Conservation (phyloP, 2,888 invertebrate genomes). For the Heliconius cydno region DNA sequence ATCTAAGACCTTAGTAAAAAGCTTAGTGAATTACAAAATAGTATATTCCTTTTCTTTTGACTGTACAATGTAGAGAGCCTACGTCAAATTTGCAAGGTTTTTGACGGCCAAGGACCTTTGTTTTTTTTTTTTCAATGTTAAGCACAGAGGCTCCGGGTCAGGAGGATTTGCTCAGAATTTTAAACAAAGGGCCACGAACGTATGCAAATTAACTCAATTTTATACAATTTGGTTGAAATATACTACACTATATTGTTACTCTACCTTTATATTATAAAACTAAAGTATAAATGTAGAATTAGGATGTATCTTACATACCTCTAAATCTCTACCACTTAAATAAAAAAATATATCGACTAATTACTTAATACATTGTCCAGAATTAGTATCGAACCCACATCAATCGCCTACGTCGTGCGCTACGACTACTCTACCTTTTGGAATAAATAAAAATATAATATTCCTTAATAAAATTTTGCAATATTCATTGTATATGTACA, state of each 20-base stretch:
- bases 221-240: conserved; percentile 7
- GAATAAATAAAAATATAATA: no score
- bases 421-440: no score
- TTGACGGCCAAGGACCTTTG: conserved; percentile 46
- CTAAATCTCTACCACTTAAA: no score
- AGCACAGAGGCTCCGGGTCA: conserved; percentile 41
- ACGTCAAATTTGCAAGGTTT: conserved; percentile 46
- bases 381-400: no score
- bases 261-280: no score
- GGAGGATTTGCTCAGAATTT: conserved; percentile 30
- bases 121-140: conserved; percentile 47
- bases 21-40: neutral
- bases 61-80: conserved; percentile 42
- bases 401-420: no score
- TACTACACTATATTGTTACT: neutral
- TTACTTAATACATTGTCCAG: no score
- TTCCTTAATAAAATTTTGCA: no score
- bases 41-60: conserved; percentile 30
- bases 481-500: no score
- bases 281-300: no score
- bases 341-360: no score
- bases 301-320: no score
- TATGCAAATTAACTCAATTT: conserved; percentile 23
- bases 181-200: conserved; percentile 27
- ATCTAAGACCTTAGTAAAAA: neutral